These are phyloP conservation scores for Ennomos quercinarius DNA, from an alignment of 2,888 invertebrate species.

Conservation along the genomic window DNA sequence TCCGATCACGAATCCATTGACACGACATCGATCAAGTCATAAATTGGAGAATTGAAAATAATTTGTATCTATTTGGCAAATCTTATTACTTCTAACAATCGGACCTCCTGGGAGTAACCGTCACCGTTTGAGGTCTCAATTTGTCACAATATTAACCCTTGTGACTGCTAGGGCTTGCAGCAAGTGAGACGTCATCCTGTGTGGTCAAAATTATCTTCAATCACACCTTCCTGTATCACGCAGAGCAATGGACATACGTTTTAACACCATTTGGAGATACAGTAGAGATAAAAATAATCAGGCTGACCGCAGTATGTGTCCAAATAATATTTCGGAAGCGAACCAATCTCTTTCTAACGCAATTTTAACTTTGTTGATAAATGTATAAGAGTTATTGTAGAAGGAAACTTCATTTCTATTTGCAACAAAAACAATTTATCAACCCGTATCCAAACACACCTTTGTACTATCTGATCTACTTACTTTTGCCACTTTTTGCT, in stretches of 20 bases:
- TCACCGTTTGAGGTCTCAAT: conserved; percentile 61
- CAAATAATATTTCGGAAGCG: conserved; percentile 41
- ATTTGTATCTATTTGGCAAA: conserved; percentile 52
- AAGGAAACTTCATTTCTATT: conserved; percentile 36
- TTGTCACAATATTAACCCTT: conserved; percentile 68
- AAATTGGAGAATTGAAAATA: conserved; percentile 39
- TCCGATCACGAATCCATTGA: conserved; percentile 69
- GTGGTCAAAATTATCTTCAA: conserved; percentile 73
- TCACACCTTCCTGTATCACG: conserved; percentile 80
- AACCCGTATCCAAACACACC: conserved; percentile 68
- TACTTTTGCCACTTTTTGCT: conserved; percentile 72
- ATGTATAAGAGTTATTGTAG: conserved; percentile 1
- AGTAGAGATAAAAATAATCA: conserved; percentile 78
- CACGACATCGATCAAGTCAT: conserved; percentile 47
- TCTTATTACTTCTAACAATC: conserved; percentile 60
- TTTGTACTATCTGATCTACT: conserved; percentile 80
- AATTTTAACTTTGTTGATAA: conserved; percentile 42
- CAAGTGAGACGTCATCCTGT: conserved; percentile 78
- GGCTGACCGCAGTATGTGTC: conserved; percentile 70
- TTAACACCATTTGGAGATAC: conserved; percentile 81
- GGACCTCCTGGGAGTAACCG: conserved; percentile 69
- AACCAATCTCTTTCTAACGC: conserved; percentile 11
- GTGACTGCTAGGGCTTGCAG: conserved; percentile 55
- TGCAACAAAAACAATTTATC: conserved; percentile 71
- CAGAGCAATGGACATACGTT: conserved; percentile 78